Conservation (phyloP, 2,797 vertebrate genomes). For the Helostoma temminkii region DNA sequence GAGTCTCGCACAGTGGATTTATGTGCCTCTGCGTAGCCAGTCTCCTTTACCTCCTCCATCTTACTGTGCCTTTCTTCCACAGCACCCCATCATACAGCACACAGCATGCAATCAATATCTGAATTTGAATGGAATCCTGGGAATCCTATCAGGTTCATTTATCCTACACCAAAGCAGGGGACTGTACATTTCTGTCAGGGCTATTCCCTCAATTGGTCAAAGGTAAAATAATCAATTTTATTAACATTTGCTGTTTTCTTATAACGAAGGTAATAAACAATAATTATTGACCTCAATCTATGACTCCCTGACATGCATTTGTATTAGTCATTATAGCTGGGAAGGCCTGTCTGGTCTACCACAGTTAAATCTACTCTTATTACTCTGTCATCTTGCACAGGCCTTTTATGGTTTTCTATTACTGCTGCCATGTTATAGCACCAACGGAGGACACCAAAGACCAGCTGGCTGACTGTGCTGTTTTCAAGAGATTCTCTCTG, state of each 20-base stretch:
- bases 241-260: conserved; percentile 68
- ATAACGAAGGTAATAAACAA: conserved; percentile 76
- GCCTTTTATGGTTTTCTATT: conserved; percentile 75
- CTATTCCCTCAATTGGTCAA: conserved; percentile 50
- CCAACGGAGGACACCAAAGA: conserved; percentile 57
- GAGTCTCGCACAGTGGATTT: conserved; percentile 50
- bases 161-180: conserved; percentile 43
- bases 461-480: conserved; percentile 51
- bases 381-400: conserved; percentile 73
- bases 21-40: conserved; percentile 34
- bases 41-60: conserved; percentile 25
- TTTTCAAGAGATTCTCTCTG: conserved; percentile 47
- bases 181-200: conserved; percentile 38
- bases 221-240: conserved; percentile 63
- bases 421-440: conserved; percentile 59
- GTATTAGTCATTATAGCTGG: conserved; percentile 65
- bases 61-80: conserved; percentile 23
- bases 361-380: conserved; percentile 79
- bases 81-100: conserved; percentile 39
- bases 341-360: conserved; percentile 47
- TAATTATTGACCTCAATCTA: conserved; percentile 74
- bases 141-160: conserved; percentile 56
- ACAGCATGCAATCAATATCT: conserved; percentile 58
- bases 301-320: conserved; percentile 67
- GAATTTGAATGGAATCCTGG: conserved; percentile 60